Evolutionary conservation across 2,113 vertebrate species (phyloP).

Genomic region (Marmota flaviventris): DNA sequence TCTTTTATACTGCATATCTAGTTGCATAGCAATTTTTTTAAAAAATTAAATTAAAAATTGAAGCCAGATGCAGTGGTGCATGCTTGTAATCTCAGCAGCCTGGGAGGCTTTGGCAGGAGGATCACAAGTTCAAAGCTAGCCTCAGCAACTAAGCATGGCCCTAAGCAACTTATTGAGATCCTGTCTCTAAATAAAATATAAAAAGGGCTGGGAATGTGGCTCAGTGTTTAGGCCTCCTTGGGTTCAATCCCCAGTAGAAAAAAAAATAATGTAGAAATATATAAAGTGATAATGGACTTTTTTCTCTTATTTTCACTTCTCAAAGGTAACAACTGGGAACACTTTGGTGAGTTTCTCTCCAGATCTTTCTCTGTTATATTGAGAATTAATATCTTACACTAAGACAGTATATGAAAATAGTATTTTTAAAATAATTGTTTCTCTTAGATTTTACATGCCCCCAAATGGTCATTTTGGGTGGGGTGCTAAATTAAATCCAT

Average conservation of each 20-base stretch:
- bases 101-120: too few species aligned
- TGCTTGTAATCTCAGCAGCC: too few species aligned
- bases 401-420: conserved; percentile 50
- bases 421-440: conserved; percentile 50
- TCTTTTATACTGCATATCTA: background rate
- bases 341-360: background rate
- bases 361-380: background rate
- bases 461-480: background rate
- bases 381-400: conserved; percentile 40
- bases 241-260: too few species aligned
- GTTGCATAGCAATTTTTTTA: background rate
- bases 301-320: conserved; percentile 1
- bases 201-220: too few species aligned
- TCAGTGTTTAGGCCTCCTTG: too few species aligned
- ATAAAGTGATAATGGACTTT: background rate
- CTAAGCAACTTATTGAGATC: too few species aligned
- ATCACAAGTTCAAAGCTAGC: too few species aligned
- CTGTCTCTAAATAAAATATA: too few species aligned
- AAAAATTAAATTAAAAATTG: background rate
- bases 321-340: conserved; percentile 28
- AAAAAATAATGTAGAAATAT: background rate
- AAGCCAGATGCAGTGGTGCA: background rate
- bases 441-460: conserved; percentile 46
- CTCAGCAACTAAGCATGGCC: too few species aligned
- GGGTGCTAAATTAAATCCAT: conserved; percentile 15